A percentile compares a stretch with the other conserved stretches of the same genome.
Conservation (phyloP, 2,888 invertebrate species). For the Idaea aversata region DNA sequence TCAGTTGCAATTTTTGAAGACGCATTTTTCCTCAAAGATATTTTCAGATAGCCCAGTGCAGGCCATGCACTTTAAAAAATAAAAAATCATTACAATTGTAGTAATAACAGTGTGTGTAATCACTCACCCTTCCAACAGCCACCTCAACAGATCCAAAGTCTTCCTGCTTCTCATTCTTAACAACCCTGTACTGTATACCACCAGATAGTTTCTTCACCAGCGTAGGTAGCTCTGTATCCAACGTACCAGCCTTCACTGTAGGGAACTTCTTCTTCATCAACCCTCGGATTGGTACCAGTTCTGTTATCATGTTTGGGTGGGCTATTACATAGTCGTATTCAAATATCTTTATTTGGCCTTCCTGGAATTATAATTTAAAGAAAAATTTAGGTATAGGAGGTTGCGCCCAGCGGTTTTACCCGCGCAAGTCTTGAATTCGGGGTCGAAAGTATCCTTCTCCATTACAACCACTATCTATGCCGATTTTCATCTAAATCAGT, state of each 20-base stretch:
- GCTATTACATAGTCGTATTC: constrained; percentile 89
- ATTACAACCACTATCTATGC: too few relatives aligned
- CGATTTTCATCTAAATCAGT: too few relatives aligned
- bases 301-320: constrained; percentile 89
- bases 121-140: constrained; percentile 84
- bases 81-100: too few relatives aligned
- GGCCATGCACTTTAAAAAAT: too few relatives aligned
- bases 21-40: too few relatives aligned
- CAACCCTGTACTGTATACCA: constrained; percentile 85
- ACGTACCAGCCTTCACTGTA: constrained; percentile 82
- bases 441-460: too few relatives aligned
- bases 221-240: constrained; percentile 82
- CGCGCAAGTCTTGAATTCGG: too few relatives aligned
- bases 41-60: too few relatives aligned
- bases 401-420: too few relatives aligned
- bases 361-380: constrained; percentile 54
- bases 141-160: constrained; percentile 85
- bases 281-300: constrained; percentile 87
- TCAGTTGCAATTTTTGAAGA: too few relatives aligned
- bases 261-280: constrained; percentile 90
- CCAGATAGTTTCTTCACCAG: constrained; percentile 83
- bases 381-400: neutral
- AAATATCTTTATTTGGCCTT: constrained; percentile 82
- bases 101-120: too few relatives aligned
- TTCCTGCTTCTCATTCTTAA: constrained; percentile 84